Evolutionary conservation across 2,888 invertebrate genomes (phyloP).

Genomic region (Chironomus tentans): DNA sequence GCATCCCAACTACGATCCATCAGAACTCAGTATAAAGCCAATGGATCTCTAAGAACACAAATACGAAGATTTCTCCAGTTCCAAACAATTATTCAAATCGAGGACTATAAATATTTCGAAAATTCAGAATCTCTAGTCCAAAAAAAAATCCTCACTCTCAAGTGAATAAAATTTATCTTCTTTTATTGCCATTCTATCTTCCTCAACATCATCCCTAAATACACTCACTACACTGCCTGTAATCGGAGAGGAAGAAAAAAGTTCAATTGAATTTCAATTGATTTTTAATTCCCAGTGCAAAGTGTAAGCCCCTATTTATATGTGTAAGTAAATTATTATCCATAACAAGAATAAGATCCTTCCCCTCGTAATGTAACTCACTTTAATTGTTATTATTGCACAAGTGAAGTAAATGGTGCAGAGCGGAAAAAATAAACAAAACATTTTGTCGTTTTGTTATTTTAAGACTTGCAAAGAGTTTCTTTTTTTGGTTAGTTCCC

Average conservation of each 20-base stretch:
- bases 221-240: neutral
- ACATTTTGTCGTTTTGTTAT: neutral
- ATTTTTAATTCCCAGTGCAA: neutral
- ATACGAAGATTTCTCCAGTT: no score
- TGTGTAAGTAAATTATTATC: neutral
- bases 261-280: neutral
- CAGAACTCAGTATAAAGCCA: no score
- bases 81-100: no score
- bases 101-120: no score
- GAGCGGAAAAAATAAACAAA: neutral
- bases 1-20: no score
- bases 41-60: no score
- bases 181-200: neutral
- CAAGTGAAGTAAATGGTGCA: neutral
- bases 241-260: neutral
- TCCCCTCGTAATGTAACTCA: neutral
- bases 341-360: neutral
- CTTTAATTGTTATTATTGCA: neutral
- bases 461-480: neutral
- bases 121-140: no score
- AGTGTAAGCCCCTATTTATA: neutral
- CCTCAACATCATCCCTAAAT: neutral
- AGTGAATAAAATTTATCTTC: neutral
- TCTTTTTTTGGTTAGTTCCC: no score
- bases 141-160: neutral